These are phyloP conservation scores for Acanthaster planci DNA, from an alignment of 35 echinoderm and acorn worm species.

Conservation along the genomic window DNA sequence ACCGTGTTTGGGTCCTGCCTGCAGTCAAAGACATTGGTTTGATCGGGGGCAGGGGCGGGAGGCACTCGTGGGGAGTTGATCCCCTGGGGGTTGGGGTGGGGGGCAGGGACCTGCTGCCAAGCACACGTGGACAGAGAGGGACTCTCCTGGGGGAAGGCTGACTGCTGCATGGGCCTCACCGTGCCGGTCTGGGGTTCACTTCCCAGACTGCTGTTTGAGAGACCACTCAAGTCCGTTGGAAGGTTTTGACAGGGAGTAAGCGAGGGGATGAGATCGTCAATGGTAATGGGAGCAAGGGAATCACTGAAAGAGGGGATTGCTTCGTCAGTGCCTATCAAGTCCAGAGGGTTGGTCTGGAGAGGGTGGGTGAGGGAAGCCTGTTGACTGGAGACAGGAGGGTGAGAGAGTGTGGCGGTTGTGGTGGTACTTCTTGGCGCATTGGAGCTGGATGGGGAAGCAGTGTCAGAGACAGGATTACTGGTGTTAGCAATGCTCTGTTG, in stretches of 20 bases:
- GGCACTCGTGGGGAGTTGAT: neutral
- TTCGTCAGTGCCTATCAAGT: neutral
- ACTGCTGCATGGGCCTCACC: neutral
- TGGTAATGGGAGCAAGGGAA: conserved; percentile 12
- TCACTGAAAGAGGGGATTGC: conserved; percentile 11
- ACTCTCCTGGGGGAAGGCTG: neutral
- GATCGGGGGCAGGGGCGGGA: neutral
- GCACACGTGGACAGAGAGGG: neutral
- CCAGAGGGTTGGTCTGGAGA: neutral
- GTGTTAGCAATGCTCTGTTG: neutral
- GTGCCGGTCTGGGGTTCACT: neutral
- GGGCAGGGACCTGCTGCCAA: neutral
- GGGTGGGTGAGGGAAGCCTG: neutral
- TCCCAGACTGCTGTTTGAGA: neutral
- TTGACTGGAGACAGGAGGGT: neutral
- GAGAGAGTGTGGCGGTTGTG: neutral
- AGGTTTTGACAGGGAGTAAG: neutral
- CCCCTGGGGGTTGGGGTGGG: neutral
- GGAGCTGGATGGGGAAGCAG: neutral
- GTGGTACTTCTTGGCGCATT: conserved; percentile 14
- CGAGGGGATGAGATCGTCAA: conserved; percentile 9
- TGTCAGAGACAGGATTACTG: neutral
- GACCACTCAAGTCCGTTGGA: conserved; percentile 1
- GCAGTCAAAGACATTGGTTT: neutral
- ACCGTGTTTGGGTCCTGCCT: neutral